Conservation (phyloP, 1,140 invertebrate species). For the Archivesica marissinica region DNA sequence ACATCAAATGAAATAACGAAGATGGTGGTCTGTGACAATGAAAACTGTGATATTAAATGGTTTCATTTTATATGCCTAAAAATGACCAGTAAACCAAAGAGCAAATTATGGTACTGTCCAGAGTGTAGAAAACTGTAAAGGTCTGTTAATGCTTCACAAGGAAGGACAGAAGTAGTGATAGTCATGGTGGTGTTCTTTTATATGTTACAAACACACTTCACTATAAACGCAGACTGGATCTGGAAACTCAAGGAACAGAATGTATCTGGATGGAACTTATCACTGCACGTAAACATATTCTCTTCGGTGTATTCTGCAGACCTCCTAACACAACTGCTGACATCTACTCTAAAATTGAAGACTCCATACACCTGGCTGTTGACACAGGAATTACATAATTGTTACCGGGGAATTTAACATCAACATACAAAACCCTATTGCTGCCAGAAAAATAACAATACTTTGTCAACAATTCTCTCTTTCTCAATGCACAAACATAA, state of each 20-base stretch:
- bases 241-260: neutral
- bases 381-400: slow-evolving; percentile 7
- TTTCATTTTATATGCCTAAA: too few species aligned
- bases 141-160: too few species aligned
- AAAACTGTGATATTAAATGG: too few species aligned
- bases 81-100: too few species aligned
- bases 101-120: too few species aligned
- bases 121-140: too few species aligned
- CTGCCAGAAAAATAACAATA: neutral
- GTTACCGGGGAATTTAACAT: slow-evolving; percentile 1
- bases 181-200: slow-evolving; percentile 15
- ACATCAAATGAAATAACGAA: too few species aligned
- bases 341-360: neutral
- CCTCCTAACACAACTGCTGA: slow-evolving; percentile 2
- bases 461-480: slow-evolving; percentile 25
- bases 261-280: slow-evolving; percentile 12
- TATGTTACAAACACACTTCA: slow-evolving; percentile 10
- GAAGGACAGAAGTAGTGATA: slow-evolving; percentile 2
- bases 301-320: slow-evolving; percentile 36
- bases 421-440: neutral
- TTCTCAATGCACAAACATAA: slow-evolving; percentile 8
- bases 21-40: too few species aligned
- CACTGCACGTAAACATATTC: neutral
- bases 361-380: slow-evolving; percentile 18
- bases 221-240: neutral